These are phyloP conservation scores for Pedionomus torquatus DNA, from an alignment of 2,113 vertebrate genomes.

Conservation along the genomic window DNA sequence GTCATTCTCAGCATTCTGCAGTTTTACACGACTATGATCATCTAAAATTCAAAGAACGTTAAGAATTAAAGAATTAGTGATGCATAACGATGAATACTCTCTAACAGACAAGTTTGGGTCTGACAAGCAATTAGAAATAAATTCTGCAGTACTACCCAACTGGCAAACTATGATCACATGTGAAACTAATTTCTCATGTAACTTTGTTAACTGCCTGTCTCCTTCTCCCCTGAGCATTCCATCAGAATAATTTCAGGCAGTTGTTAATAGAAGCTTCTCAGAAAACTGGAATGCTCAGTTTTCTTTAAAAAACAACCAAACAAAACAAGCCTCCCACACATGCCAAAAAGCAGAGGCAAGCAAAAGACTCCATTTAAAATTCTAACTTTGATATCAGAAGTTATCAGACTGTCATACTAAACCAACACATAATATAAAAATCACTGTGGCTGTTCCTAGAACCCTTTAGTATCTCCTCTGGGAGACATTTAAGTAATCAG, in stretches of 20 bases:
- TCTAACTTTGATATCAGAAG: neutral
- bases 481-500: neutral
- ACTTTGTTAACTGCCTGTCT: neutral
- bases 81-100: neutral
- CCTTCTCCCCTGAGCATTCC: neutral
- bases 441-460: neutral
- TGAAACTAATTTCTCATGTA: neutral
- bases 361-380: neutral
- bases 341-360: neutral
- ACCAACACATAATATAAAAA: neutral
- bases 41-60: slow-evolving; percentile 77
- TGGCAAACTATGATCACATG: neutral
- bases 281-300: neutral
- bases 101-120: neutral
- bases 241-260: neutral
- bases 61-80: neutral
- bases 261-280: neutral
- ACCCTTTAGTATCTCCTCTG: neutral
- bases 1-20: slow-evolving; percentile 91
- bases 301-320: neutral
- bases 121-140: neutral
- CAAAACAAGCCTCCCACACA: neutral
- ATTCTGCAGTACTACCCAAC: neutral
- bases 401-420: neutral
- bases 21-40: slow-evolving; percentile 95